phyloP scores from a whole-genome alignment of 1,140 invertebrate genomes.

The Atopsyche davidsoni region DNA sequence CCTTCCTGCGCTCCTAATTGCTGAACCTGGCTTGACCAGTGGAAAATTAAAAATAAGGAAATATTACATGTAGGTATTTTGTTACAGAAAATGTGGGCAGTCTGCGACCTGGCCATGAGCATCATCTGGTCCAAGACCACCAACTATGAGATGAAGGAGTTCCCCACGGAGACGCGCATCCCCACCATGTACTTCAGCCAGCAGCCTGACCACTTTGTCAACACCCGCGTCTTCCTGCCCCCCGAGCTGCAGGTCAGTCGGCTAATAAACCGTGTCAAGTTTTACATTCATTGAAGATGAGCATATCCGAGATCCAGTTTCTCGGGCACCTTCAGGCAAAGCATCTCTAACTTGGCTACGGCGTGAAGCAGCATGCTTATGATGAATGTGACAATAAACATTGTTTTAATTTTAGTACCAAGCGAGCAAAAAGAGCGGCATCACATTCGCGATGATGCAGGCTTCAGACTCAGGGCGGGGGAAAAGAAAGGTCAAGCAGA shows the following conservation, averaged over 20 bases:
- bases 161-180: slow-evolving; percentile 75
- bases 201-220: slow-evolving; percentile 63
- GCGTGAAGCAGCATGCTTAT: neutral
- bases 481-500: slow-evolving; percentile 45
- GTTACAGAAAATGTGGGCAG: slow-evolving; percentile 87
- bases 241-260: slow-evolving; percentile 57
- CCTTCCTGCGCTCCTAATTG: too few species aligned
- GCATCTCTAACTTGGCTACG: too few species aligned
- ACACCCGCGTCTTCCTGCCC: slow-evolving; percentile 64
- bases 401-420: slow-evolving; percentile 34
- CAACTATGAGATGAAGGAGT: slow-evolving; percentile 84
- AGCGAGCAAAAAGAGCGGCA: slow-evolving; percentile 46
- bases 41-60: too few species aligned
- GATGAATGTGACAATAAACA: slow-evolving; percentile 2
- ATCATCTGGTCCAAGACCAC: slow-evolving; percentile 81
- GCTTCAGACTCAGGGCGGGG: slow-evolving; percentile 31
- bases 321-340: neutral
- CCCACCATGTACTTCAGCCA: slow-evolving; percentile 81
- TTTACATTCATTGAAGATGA: neutral
- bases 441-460: slow-evolving; percentile 41
- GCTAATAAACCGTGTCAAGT: slow-evolving; percentile 16
- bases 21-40: too few species aligned
- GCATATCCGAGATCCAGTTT: slow-evolving; percentile 6
- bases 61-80: slow-evolving; percentile 31
- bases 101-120: slow-evolving; percentile 90